Conservation (phyloP, 1,140 invertebrate genomes). For the Drosophila sp. region DNA sequence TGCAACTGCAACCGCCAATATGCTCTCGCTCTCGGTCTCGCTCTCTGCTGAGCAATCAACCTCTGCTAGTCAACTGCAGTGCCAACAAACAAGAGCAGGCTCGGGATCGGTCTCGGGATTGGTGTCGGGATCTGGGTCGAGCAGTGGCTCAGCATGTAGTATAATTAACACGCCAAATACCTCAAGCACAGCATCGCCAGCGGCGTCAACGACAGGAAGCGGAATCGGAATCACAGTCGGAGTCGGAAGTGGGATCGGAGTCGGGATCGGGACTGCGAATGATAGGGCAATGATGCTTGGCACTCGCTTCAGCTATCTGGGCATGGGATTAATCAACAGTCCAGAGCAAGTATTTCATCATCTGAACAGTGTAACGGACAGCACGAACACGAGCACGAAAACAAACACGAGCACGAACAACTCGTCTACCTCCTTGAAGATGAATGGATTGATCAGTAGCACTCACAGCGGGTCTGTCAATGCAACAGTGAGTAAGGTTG, state of each 20-base stretch:
- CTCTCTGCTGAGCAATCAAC: constrained; percentile 32
- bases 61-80: constrained; percentile 13
- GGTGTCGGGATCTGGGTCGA: constrained; percentile 45
- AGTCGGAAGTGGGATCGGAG: neutral
- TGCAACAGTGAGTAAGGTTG: neutral
- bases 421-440: constrained; percentile 30
- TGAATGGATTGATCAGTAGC: constrained; percentile 31
- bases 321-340: constrained; percentile 65
- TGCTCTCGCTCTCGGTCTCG: constrained; percentile 15
- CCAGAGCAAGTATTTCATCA: constrained; percentile 47
- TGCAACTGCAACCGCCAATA: constrained; percentile 32
- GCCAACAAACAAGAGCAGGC: constrained; percentile 25
- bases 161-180: constrained; percentile 66
- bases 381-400: constrained; percentile 25
- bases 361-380: neutral
- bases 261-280: constrained; percentile 16
- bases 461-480: constrained; percentile 17
- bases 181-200: constrained; percentile 64
- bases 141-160: constrained; percentile 60
- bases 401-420: constrained; percentile 1
- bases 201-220: constrained; percentile 23
- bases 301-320: constrained; percentile 78
- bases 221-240: neutral
- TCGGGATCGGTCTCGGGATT: constrained; percentile 52
- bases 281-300: constrained; percentile 69